Conservation (phyloP, 2,888 invertebrate species). For the Tiliacea aurago region DNA sequence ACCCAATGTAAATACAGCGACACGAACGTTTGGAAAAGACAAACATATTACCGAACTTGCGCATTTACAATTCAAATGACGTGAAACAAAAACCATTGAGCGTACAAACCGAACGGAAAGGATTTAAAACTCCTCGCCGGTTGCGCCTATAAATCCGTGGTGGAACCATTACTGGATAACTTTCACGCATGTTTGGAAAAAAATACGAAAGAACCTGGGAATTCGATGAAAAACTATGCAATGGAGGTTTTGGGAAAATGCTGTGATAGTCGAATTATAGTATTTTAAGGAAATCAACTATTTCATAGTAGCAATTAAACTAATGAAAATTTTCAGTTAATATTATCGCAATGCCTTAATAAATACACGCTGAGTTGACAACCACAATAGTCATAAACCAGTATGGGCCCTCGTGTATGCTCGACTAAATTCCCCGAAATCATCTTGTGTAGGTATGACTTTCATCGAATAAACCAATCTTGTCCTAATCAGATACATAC, state of each 20-base stretch:
- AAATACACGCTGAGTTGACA: neutral
- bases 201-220: slow-evolving; percentile 22
- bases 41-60: slow-evolving; percentile 74
- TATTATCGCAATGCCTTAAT: neutral
- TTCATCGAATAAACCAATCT: neutral
- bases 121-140: slow-evolving; percentile 75
- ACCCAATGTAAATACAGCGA: slow-evolving; percentile 69
- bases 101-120: slow-evolving; percentile 65
- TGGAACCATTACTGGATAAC: slow-evolving; percentile 55
- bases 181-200: slow-evolving; percentile 47
- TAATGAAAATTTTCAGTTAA: neutral
- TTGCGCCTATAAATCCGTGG: slow-evolving; percentile 76
- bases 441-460: neutral
- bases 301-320: neutral
- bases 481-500: neutral
- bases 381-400: neutral
- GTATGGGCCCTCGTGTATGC: neutral
- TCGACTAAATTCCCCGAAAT: neutral
- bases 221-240: slow-evolving; percentile 37
- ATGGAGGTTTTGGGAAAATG: neutral
- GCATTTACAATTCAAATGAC: slow-evolving; percentile 75
- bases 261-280: neutral
- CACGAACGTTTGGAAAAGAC: slow-evolving; percentile 66
- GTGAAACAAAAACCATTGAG: slow-evolving; percentile 71
- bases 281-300: neutral